Conservation (phyloP, 2,888 invertebrate genomes). For the Corbicula japonica region DNA sequence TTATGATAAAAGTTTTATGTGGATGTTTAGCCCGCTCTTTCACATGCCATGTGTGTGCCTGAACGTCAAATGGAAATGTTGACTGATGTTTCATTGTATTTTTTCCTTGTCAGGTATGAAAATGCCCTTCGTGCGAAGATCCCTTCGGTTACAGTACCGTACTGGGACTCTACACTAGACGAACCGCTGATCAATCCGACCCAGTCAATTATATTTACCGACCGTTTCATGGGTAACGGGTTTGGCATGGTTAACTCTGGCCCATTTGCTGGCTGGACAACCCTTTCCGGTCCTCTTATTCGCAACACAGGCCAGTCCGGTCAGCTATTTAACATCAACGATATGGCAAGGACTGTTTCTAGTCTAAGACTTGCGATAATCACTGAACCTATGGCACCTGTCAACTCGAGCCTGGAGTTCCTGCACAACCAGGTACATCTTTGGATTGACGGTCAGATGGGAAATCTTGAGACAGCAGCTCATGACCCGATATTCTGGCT, state of each 20-base stretch:
- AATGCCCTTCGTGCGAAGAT: constrained; percentile 78
- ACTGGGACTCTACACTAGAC: constrained; percentile 81
- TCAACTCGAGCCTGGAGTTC: constrained; percentile 77
- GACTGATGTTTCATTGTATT: no score
- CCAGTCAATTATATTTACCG: constrained; percentile 75
- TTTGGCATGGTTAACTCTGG: constrained; percentile 76
- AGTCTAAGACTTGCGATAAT: constrained; percentile 63
- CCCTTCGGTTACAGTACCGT: constrained; percentile 77
- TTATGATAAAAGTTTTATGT: no score
- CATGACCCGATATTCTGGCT: constrained; percentile 80
- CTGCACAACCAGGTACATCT: constrained; percentile 80
- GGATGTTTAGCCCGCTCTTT: no score
- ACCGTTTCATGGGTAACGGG: constrained; percentile 74
- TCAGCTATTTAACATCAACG: constrained; percentile 66
- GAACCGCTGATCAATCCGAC: constrained; percentile 69
- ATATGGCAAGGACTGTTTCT: constrained; percentile 68
- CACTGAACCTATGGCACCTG: constrained; percentile 69
- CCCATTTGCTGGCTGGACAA: constrained; percentile 79
- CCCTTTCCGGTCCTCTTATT: constrained; percentile 74
- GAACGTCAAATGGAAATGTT: no score
- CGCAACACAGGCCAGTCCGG: constrained; percentile 76
- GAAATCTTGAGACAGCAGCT: constrained; percentile 74
- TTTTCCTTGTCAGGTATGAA: constrained; percentile 75
- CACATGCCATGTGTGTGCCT: no score
- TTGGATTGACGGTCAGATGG: constrained; percentile 80